Base-by-base conservation (phyloP, 2,113 vertebrate species). In the Solenodon paradoxus region DNA sequence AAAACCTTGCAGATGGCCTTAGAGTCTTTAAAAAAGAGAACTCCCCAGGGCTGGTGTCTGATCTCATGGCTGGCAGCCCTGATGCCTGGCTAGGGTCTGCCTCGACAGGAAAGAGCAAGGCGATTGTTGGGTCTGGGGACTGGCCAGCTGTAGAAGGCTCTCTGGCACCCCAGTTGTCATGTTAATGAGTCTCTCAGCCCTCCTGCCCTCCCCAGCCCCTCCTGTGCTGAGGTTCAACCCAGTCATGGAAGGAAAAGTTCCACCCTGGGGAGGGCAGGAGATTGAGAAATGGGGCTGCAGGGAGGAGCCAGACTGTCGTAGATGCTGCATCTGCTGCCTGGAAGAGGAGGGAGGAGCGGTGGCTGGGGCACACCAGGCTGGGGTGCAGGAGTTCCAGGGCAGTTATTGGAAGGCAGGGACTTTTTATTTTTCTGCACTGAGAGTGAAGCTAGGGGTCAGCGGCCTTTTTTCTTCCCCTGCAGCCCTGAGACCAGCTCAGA, bases 171-270 rank as follows among this genome's bases (percentile, higher is more conserved):
- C 81, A 17, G 78, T 59, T 74, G 20, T 90, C 35, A 12, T 24
- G 51, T n/a, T 95, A 88, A 75, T 89, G 84, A 92, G 57, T 78
- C 92, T 95, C 88, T 75, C 80, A 80, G 61, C 55, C 42, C 40
- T 85, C 24, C 42, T 9, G 10, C 38, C 22, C 13, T 84, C 90
- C 30, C 6, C 45, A 71, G 75, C 28, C 61, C 28, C 69, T 68
- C 49, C 51, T 57, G 42, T 45, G 35, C 80, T 57, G 9, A 11
- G 49, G 61, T 51, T 85, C 79, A 20, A 17, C 55, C 66, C 35
- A 45, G 30, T 82, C 47, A 6, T 38, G 82, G 86, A 79, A 94
- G 53, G 57, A 92, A 64, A 78, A 94, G 77, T 96, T 96, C 61
- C n/a, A 42, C 57, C 28, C 80, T 59, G 51, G 71, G 57, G 61